Base-by-base conservation (phyloP, 2,797 vertebrate genomes). In the Liasis olivaceus region DNA sequence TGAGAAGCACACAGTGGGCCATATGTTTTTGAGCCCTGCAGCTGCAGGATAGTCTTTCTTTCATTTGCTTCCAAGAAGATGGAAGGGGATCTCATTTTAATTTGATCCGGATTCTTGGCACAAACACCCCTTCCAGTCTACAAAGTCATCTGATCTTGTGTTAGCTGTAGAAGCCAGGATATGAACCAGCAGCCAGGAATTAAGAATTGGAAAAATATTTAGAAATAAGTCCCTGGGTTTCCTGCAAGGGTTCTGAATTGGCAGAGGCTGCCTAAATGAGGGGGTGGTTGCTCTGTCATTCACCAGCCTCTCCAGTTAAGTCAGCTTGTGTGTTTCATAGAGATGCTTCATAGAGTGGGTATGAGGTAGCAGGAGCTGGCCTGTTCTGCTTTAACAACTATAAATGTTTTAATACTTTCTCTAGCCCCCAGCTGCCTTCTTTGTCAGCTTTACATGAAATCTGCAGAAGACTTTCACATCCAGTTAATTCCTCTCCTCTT, bases 331-430 rank as follows among this genome's bases (percentile, higher is more conserved):
- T 31, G 20, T 59, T 66, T 84, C 60, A 62, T 2, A 81, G 59
- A 88, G 22, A 88, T 58, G 88, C 77, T 86, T 88, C 54, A 90
- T 64, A 86, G 92, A 90, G 88, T 77, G 42, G 84, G 84, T 84
- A 89, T n/a, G 36, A 86, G 54, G 26, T 84, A 86, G 26, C 62
- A 8, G 60, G 20, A 7, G 31, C 88, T 0, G 31, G 58, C 72
- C 84, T 42, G 17, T 31, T 92, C 88, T 60, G 20, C 84, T 92
- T 90, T 90, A 90, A 92, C 63, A 62, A 58, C 84, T 51, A 28
- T 90, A 77, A 90, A 90, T 90, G 89, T 93, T 93, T 92, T 72
- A 87, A 87, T 87, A 90, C 63, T 87, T 92, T 87, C 51, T 87
- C 58, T 42, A 51, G 28, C 64, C 64, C 47, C 60, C 72, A 58